Percentiles rank a stretch among this genome's conserved stretches.
Evolutionary conservation across 2,888 invertebrate genomes (phyloP).

Genomic region (Zygothrica quintamaculata): DNA sequence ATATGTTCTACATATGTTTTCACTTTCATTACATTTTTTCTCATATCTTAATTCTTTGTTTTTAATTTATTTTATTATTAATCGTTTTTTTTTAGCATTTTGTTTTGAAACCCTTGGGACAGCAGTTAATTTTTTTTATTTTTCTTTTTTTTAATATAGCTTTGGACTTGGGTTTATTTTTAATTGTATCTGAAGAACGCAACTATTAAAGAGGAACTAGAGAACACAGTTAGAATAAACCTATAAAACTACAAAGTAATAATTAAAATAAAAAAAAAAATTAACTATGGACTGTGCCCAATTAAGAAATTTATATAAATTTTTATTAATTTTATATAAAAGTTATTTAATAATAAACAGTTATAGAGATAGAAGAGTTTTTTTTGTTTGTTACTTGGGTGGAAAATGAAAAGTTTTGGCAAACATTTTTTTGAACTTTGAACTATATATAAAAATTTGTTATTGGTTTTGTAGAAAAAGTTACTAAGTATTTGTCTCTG

Average conservation of each 20-base stretch:
- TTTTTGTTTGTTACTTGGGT: too few species aligned
- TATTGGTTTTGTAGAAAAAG: too few species aligned
- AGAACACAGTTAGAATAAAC: too few species aligned
- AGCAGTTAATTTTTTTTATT: slow-evolving; percentile 52
- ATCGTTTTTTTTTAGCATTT: slow-evolving; percentile 4
- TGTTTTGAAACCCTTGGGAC: slow-evolving; percentile 75
- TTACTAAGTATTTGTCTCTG: neutral
- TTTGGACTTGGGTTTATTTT: slow-evolving; percentile 1
- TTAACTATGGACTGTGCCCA: slow-evolving; percentile 63
- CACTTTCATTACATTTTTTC: too few species aligned
- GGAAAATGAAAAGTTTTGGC: too few species aligned
- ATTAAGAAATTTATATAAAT: slow-evolving; percentile 53
- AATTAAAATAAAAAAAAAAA: slow-evolving; percentile 35
- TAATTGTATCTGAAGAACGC: too few species aligned
- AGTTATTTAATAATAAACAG: neutral
- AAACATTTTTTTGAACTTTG: too few species aligned
- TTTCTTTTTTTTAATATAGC: slow-evolving; percentile 40
- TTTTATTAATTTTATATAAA: slow-evolving; percentile 27
- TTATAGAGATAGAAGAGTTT: neutral
- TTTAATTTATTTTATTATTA: slow-evolving; percentile 23
- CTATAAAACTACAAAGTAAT: neutral
- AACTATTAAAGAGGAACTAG: too few species aligned
- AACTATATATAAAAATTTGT: too few species aligned
- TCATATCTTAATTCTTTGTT: too few species aligned
- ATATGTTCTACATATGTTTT: neutral